phyloP scores from a whole-genome alignment of 92 coral and sea anemone genomes.

The Phymanthus crucifer region DNA sequence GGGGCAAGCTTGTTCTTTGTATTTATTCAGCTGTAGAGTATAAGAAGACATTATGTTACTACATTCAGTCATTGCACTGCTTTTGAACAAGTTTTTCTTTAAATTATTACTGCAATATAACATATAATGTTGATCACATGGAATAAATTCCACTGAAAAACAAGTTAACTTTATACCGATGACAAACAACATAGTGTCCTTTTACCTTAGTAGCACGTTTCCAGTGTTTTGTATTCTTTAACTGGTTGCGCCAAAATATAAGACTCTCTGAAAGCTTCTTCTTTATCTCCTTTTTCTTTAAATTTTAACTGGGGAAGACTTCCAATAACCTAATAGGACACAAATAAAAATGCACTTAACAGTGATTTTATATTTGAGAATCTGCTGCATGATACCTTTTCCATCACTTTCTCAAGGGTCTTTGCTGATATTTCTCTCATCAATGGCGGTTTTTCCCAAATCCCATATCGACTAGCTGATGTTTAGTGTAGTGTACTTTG shows the following conservation, averaged over 20 bases:
- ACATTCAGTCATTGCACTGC: neutral
- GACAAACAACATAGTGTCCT: conserved; percentile 4
- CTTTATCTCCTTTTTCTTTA: conserved; percentile 17
- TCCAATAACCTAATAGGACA: conserved; percentile 16
- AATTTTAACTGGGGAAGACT: conserved; percentile 23
- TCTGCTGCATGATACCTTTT: neutral
- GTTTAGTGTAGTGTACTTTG: too few relatives aligned
- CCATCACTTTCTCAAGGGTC: conserved; percentile 4
- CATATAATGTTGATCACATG: too few relatives aligned
- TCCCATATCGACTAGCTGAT: neutral
- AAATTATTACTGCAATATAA: neutral
- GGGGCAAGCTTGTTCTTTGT: conserved; percentile 40
- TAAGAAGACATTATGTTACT: conserved; percentile 1
- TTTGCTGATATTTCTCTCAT: neutral
- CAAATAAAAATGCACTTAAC: conserved; percentile 1
- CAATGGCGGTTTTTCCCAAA: conserved; percentile 2
- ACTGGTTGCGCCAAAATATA: conserved; percentile 31
- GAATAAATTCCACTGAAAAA: too few relatives aligned
- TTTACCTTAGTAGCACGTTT: conserved; percentile 33
- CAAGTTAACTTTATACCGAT: too few relatives aligned
- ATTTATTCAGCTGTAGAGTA: conserved; percentile 26
- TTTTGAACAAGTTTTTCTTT: conserved; percentile 1
- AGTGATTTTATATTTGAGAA: neutral
- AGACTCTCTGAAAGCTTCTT: conserved; percentile 36
- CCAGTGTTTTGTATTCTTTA: conserved; percentile 34